Base-by-base conservation (phyloP, 2,113 vertebrate genomes). In the Hippocampus guttulatus region DNA sequence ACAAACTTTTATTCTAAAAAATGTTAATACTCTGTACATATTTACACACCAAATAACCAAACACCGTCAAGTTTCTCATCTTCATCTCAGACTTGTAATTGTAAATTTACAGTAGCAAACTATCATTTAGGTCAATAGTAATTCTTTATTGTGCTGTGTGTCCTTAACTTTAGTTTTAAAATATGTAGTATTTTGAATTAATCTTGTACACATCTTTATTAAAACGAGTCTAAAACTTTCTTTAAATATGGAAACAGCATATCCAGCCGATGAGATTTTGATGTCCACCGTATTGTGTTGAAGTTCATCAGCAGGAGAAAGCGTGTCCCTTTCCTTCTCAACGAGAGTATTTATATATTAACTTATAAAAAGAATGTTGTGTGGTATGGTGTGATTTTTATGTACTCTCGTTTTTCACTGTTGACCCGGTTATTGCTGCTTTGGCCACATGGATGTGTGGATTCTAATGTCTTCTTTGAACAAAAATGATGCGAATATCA, bases 1-100 rank as follows among this genome's bases (percentile, higher is more conserved):
- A 67, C 30, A 49, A 68, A 73, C 23, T 67, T 55, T 49, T 66
- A 66, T 57, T 2, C 21, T n/a, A 58, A 43, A 73, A 69, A 69
- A 21, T 81, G 69, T 72, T 71, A 76, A 74, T 71, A 76, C 74
- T 70, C 70, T 83, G 77, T 75, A 64, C 49, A 78, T 63, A 83
- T 74, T 66, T 81, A 81, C 83, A 82, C 77, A 75, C 66, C 68
- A 54, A 77, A 69, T 74, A 81, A 75, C 51, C 78, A 81, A 75
- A 51, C 77, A 81, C 38, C 67, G 40, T 70, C 84, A 65, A 69
- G 68, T 77, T 75, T 76, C 25, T 79, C 75, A 72, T 72, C 47
- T 72, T 81, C 77, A 83, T 81, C 81, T 71, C 88, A 81, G 65
- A 79, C 67, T 81, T 81, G 65, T 75, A 80, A 11, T 78, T 79